These are phyloP conservation scores for Petrocephalus microphthalmus DNA, from an alignment of 2,113 vertebrate genomes.

Conservation along the genomic window DNA sequence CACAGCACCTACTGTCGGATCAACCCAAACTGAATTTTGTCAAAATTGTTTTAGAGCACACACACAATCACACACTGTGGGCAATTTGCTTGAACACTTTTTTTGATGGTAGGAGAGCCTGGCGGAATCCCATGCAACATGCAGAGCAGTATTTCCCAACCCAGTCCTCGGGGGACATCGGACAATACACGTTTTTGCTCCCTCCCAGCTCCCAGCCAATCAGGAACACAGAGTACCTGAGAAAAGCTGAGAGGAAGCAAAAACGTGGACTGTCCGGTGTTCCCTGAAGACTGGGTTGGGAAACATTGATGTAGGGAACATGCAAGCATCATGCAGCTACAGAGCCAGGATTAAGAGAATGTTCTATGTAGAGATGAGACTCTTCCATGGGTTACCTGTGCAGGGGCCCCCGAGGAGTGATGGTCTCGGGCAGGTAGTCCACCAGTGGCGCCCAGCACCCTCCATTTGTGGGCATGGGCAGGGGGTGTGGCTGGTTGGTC, in stretches of 20 bases:
- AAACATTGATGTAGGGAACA: not conserved
- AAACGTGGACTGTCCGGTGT: too few species aligned
- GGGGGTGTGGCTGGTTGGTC: constrained; percentile 81
- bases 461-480: constrained; percentile 93
- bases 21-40: not conserved
- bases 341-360: not conserved
- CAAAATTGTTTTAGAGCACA: not conserved
- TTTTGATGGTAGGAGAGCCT: not conserved
- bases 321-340: not conserved
- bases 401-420: constrained; percentile 87
- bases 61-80: not conserved
- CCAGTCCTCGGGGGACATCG: too few species aligned
- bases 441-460: constrained; percentile 97
- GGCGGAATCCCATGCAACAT: not conserved
- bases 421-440: constrained; percentile 93
- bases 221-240: too few species aligned
- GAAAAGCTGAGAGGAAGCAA: too few species aligned
- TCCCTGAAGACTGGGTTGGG: too few species aligned
- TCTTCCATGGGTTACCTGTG: constrained; percentile 69
- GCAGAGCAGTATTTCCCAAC: not conserved
- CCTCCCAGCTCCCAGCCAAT: too few species aligned
- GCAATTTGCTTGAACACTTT: not conserved
- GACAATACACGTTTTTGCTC: too few species aligned
- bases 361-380: not conserved
- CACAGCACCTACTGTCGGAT: not conserved